Base-by-base conservation (phyloP, 2,888 invertebrate species). In the Elegia similella region DNA sequence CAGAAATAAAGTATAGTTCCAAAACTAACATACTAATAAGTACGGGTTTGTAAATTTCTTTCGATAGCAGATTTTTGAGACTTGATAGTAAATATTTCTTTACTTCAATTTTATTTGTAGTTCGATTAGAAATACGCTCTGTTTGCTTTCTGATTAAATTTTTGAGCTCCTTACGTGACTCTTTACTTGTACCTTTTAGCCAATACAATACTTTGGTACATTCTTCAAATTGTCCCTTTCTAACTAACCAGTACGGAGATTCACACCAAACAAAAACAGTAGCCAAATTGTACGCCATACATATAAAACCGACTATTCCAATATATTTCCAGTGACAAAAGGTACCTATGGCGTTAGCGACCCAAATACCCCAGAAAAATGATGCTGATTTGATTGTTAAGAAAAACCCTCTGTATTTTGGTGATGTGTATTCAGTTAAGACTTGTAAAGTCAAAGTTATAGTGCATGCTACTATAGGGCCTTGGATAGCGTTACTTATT, bases 191-290 rank as follows among this genome's bases (percentile, higher is more conserved):
- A 53, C 67, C 65, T 63, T 72, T 67, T 57, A 69, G 57, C 66
- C 66, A 68, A 55, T 62, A 59, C 62, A 70, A 68, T 50, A 63
- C 63, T 55, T 62, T 58, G 53, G 60, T 65, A 57, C 69, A 70
- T 61, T 72, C 64, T 12, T 65, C 55, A 54, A 60, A 68, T 52
- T 62, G 58, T 58, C 55, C 62, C 62, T 67, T 65, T 48, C 58
- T 66, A 34, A 58, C 62, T 30, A 59, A 56, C 66, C 66, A 69
- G 60, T 69, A 72, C 42, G 62, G 59, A 56, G 63, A 68, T 62
- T 66, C 61, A 13, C 60, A 59, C 57, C 62, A 63, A 54, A 66
- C 47, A 56, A 65, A 57, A 12, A 59, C 54, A 6, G 65, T 46
- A 52, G 60, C 17, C 10, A 52, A 13, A 57, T 58, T 60, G 59